phyloP scores from a whole-genome alignment of 2,797 vertebrate genomes.

The Xenopus petersii region DNA sequence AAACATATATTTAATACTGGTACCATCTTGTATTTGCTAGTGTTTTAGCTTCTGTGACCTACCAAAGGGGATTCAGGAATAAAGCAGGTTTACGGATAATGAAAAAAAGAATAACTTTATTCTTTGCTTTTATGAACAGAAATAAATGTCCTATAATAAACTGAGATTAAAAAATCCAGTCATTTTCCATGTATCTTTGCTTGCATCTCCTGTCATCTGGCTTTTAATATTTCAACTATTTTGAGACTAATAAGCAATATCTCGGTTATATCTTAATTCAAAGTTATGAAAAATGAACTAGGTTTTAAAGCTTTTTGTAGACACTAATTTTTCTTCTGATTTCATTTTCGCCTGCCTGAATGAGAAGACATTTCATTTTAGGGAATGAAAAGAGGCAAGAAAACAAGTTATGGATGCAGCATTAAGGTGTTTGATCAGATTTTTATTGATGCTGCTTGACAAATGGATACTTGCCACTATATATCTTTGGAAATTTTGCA shows the following conservation, averaged over 20 bases:
- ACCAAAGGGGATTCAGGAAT: no score
- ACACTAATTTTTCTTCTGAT: conserved; percentile 16
- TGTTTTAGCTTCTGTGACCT: no score
- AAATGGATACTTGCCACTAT: conserved; percentile 14
- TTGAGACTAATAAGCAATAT: neutral
- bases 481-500: conserved; percentile 1
- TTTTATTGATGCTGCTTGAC: conserved; percentile 33
- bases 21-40: no score
- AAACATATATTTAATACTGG: no score
- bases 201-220: neutral
- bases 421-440: conserved; percentile 24
- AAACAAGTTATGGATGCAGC: conserved; percentile 10
- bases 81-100: no score
- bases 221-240: neutral
- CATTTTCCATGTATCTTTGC: neutral
- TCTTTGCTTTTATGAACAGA: no score
- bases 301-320: conserved; percentile 6
- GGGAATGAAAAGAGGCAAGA: neutral
- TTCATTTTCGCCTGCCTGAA: conserved; percentile 30
- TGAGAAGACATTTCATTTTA: conserved; percentile 33
- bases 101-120: no score
- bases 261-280: neutral
- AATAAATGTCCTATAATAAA: no score
- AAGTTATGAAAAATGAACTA: conserved; percentile 31
- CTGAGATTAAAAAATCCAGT: no score